Conservation (phyloP, 2,113 vertebrate species). For the Coregonus clupeaformis region DNA sequence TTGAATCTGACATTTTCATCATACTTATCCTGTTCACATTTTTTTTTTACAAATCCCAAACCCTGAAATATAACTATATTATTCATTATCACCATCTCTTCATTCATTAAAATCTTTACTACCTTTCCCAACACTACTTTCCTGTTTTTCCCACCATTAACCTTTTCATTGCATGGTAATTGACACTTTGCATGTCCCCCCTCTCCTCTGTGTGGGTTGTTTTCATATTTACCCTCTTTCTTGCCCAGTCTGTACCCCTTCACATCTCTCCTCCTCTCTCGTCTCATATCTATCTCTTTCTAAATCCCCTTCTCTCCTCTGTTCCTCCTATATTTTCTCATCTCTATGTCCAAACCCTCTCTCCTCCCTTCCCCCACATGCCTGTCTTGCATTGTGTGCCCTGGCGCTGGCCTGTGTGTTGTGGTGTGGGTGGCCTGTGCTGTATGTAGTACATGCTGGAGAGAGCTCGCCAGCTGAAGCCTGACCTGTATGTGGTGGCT, state of each 20-base stretch:
- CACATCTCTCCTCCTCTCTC: neutral
- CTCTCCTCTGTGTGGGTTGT: neutral
- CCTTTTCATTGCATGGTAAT: neutral
- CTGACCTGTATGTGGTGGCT: constrained; percentile 94
- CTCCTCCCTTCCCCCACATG: neutral
- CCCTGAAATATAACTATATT: no score
- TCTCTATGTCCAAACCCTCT: neutral
- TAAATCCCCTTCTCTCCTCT: neutral
- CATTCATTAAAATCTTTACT: neutral
- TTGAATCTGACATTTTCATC: no score
- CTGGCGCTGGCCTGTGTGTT: constrained; percentile 30
- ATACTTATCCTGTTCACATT: neutral
- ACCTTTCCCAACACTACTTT: neutral
- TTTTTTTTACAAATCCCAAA: no score
- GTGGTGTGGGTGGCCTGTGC: constrained; percentile 22
- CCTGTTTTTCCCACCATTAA: neutral
- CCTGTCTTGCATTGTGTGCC: neutral
- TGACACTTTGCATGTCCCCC: neutral
- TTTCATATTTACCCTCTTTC: neutral
- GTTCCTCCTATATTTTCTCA: neutral
- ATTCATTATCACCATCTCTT: no score
- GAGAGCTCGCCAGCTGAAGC: constrained; percentile 82
- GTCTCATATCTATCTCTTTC: neutral
- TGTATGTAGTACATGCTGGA: constrained; percentile 90
- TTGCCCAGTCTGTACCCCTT: neutral